These are phyloP conservation scores for Nyctereutes procyonoides DNA, from an alignment of 2,113 vertebrate genomes.

Conservation along the genomic window DNA sequence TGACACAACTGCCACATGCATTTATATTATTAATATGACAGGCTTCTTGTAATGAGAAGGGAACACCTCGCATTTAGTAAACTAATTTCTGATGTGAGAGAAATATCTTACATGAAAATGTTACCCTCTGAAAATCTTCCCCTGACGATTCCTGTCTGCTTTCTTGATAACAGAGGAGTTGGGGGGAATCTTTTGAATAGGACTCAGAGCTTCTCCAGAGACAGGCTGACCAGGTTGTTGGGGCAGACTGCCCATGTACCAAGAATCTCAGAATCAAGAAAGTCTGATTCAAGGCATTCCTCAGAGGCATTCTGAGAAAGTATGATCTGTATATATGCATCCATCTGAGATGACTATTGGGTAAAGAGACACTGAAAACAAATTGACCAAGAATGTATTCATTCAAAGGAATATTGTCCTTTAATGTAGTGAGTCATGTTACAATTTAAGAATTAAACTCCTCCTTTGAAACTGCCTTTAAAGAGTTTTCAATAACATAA, in stretches of 20 bases:
- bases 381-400: background rate
- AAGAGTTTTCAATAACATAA: background rate
- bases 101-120: background rate
- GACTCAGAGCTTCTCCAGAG: background rate
- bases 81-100: background rate
- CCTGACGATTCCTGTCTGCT: background rate
- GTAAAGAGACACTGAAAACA: background rate
- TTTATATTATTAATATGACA: constrained; percentile 4
- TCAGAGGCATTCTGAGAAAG: background rate
- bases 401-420: background rate
- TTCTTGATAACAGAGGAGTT: background rate
- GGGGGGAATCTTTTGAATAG: background rate
- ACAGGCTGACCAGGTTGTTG: background rate
- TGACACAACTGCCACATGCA: background rate
- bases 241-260: background rate
- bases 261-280: background rate
- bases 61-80: background rate
- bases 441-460: background rate
- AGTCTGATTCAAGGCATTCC: background rate
- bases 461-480: constrained; percentile 23
- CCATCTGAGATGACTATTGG: background rate
- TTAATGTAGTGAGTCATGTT: background rate
- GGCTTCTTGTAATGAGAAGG: background rate
- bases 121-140: background rate
- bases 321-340: background rate